Base-by-base conservation (phyloP, 2,888 invertebrate genomes). In the Gymnoscelis rufifasciata region DNA sequence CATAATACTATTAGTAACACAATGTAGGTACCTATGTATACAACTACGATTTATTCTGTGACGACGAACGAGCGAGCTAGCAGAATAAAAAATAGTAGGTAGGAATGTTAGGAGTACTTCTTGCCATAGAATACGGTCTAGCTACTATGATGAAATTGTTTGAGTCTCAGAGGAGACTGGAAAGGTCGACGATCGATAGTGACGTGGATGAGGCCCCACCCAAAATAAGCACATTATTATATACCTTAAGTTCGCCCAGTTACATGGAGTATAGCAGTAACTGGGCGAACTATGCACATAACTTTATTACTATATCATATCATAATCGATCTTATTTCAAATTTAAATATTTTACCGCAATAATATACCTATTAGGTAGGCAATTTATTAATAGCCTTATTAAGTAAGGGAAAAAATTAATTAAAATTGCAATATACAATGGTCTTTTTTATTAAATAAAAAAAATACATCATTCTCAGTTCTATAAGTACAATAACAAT, bases 401-500 rank as follows among this genome's bases (percentile, higher is more conserved):
- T 13, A 1, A n/a, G 31, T 14, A 15, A 33, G 7, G 6, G 14
- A 42, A 44, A 30, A 23, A n/a, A n/a, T n/a, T n/a, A n/a, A n/a
- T n/a, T n/a, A 54, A 54, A 54, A 49, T 48, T 39, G 50, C 48
- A 45, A 38, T 46, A 72, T 79, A 78, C 74, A 80, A 75, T 83
- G 83, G 81, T 84, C 67, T 78, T 83, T 79, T 83, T 79, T 78
- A 78, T 83, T 80, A 81, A 82, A 82, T 80, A 81, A 83, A 83
- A 84, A 86, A 83, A 84, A 82, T 82, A 84, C 83, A 83, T 79
- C 67, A 74, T 83, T 73, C 76, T 82, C 79, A 82, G 78, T 80
- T 84, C 78, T 84, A 83, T 86, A 86, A 87, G 87, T 86, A 87
- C 87, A 76, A 80, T 78, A 86, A 83, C 84, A 83, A 76, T 81